A percentile compares a stretch with the other conserved stretches of the same genome.
Conservation (phyloP, 2,113 vertebrate species). For the Oryzias celebensis region DNA sequence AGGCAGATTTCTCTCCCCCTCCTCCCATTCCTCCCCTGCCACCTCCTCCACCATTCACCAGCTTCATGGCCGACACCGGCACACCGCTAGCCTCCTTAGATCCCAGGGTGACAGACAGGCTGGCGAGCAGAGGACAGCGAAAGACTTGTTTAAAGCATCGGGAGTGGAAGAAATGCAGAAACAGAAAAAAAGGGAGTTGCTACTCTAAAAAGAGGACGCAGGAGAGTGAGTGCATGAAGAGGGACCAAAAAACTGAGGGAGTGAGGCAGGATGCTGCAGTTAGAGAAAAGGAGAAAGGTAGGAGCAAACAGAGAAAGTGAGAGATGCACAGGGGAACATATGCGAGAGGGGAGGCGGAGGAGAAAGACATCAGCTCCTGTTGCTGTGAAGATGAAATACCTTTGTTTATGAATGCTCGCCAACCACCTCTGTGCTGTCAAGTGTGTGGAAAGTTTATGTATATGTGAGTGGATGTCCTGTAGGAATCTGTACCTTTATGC, state of each 20-base stretch:
- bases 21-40: constrained; percentile 37
- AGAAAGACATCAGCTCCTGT: constrained; percentile 39
- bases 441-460: not conserved
- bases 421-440: constrained; percentile 22
- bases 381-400: constrained; percentile 33
- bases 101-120: constrained; percentile 75
- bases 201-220: constrained; percentile 10
- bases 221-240: constrained; percentile 29
- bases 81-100: constrained; percentile 74
- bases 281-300: not conserved
- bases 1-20: constrained; percentile 91
- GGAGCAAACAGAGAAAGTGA: constrained; percentile 3
- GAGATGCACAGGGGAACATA: constrained; percentile 15
- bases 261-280: constrained; percentile 20
- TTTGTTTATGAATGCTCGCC: constrained; percentile 40
- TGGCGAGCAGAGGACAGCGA: constrained; percentile 18
- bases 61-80: constrained; percentile 83
- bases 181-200: constrained; percentile 14
- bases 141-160: constrained; percentile 26
- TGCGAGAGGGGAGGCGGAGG: not conserved
- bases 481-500: constrained; percentile 45
- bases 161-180: not conserved
- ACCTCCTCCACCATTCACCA: constrained; percentile 88
- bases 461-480: not conserved
- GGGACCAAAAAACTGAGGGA: constrained; percentile 30